These are phyloP conservation scores for Cephalopholis sonnerati DNA, from an alignment of 2,113 vertebrate genomes.

Conservation along the genomic window DNA sequence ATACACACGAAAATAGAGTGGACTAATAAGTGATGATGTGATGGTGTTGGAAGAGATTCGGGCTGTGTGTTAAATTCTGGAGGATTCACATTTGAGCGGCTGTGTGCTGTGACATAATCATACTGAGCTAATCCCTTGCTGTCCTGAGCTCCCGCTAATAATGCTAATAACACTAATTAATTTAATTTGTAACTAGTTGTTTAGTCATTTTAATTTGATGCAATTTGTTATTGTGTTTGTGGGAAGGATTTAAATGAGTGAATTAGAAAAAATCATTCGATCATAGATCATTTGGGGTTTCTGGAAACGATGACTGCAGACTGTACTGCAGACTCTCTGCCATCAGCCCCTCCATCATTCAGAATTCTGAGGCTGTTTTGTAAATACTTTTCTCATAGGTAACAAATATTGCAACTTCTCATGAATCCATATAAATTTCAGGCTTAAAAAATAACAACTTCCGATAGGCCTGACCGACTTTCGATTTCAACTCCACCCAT, in stretches of 20 bases:
- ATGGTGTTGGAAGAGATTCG: neutral
- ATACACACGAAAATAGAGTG: neutral
- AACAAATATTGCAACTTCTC: too few relatives aligned
- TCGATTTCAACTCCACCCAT: too few relatives aligned
- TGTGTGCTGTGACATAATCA: constrained; percentile 39
- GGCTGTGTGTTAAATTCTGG: neutral
- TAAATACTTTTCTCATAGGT: too few relatives aligned
- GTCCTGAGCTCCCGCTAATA: neutral
- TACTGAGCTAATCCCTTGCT: neutral
- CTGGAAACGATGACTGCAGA: neutral
- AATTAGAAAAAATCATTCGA: neutral
- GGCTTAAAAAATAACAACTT: too few relatives aligned
- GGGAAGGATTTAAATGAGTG: neutral
- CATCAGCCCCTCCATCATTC: neutral
- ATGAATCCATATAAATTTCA: too few relatives aligned
- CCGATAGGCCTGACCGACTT: too few relatives aligned
- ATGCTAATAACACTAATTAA: neutral
- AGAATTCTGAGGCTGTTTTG: too few relatives aligned
- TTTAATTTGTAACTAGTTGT: neutral
- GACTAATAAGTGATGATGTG: neutral
- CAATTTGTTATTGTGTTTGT: neutral
- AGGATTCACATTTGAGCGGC: neutral
- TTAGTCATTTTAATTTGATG: neutral
- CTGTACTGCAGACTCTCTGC: neutral
- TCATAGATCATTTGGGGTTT: neutral